phyloP scores from a whole-genome alignment of 2,797 vertebrate genomes.

The Scomberomorus guttatus region DNA sequence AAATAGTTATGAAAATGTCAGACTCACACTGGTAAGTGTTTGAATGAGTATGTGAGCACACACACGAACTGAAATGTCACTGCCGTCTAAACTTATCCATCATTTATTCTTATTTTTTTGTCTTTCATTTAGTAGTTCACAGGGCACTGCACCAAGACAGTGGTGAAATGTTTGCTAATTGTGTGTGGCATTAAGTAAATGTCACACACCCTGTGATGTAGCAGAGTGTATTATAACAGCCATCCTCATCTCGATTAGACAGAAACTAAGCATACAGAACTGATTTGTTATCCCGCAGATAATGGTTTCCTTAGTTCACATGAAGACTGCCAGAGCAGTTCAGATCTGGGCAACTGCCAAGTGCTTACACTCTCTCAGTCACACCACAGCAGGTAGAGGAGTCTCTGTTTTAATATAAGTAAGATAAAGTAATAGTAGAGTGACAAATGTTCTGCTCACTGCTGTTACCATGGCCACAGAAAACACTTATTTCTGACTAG shows the following conservation, averaged over 20 bases:
- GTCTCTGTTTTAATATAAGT: too few species aligned
- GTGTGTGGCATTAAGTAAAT: slow-evolving; percentile 26
- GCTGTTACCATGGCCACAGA: too few species aligned
- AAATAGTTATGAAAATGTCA: slow-evolving; percentile 21
- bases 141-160: not conserved
- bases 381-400: too few species aligned
- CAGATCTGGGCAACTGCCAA: not conserved
- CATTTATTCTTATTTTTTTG: not conserved
- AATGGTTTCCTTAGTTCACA: not conserved
- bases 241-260: slow-evolving; percentile 1
- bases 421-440: too few species aligned
- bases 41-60: too few species aligned
- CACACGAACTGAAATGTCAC: not conserved
- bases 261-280: not conserved
- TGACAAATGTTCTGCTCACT: too few species aligned
- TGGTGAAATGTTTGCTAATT: slow-evolving; percentile 17
- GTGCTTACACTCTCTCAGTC: too few species aligned
- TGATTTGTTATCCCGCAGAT: slow-evolving; percentile 14
- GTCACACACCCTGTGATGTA: slow-evolving; percentile 6
- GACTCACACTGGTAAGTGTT: not conserved
- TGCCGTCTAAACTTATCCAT: not conserved
- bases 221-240: not conserved
- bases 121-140: not conserved
- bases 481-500: too few species aligned
- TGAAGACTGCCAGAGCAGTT: not conserved